Percentiles rank a stretch among this genome's conserved stretches.
These are phyloP conservation scores for Podarcis raffonei DNA, from an alignment of 2,113 vertebrate genomes.

Conservation along the genomic window DNA sequence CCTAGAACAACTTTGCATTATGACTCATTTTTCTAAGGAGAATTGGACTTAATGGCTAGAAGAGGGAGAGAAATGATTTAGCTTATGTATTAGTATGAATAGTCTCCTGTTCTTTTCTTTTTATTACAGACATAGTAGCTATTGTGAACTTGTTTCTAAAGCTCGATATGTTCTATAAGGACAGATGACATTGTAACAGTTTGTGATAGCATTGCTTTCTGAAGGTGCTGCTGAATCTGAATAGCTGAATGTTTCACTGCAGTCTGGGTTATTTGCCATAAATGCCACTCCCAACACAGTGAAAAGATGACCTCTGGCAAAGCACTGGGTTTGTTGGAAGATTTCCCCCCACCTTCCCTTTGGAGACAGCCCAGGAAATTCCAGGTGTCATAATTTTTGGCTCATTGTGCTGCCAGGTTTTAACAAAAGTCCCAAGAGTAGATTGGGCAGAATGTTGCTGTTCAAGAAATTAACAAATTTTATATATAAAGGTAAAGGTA, in stretches of 20 bases:
- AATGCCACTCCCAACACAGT: constrained; percentile 1
- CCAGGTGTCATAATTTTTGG: constrained; percentile 44
- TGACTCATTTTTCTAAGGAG: background rate
- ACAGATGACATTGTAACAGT: background rate
- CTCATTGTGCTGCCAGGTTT: background rate
- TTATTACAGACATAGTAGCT: no score
- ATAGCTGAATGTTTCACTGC: background rate
- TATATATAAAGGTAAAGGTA: no score
- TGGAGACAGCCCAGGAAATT: constrained; percentile 13
- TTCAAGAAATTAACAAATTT: constrained; percentile 15
- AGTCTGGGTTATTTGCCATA: constrained; percentile 23
- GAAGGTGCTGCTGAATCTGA: constrained; percentile 15
- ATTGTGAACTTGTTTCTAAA: background rate
- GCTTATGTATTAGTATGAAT: background rate
- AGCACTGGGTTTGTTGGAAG: background rate
- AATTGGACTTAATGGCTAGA: background rate
- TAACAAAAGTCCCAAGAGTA: background rate
- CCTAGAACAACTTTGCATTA: background rate
- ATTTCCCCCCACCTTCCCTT: background rate
- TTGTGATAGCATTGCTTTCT: background rate
- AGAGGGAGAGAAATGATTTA: background rate
- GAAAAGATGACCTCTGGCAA: constrained; percentile 6
- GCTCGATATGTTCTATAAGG: background rate
- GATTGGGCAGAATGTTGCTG: constrained; percentile 16
- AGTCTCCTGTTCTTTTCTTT: no score